Evolutionary conservation across 2,113 vertebrate species (phyloP).

Genomic region (Taxidea taxus): DNA sequence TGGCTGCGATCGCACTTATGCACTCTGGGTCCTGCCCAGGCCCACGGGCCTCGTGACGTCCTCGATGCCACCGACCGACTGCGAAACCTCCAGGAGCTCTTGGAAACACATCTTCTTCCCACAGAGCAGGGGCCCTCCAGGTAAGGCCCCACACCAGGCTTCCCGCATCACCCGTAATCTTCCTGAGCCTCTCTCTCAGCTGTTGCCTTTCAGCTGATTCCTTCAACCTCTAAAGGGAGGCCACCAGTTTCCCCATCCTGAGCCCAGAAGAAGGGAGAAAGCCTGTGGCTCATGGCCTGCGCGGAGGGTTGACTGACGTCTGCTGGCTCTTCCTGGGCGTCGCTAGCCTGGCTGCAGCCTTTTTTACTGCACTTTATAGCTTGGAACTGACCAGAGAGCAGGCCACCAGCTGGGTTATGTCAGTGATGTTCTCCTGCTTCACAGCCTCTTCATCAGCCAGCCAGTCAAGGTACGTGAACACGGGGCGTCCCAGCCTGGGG

Average conservation of each 20-base stretch:
- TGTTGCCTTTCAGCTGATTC: background rate
- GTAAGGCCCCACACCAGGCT: background rate
- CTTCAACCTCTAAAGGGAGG: background rate
- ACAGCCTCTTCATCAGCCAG: conserved; percentile 73
- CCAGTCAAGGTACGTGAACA: conserved; percentile 68
- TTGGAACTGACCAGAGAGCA: conserved; percentile 71
- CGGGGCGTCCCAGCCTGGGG: no score
- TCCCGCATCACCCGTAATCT: background rate
- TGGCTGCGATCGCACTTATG: conserved; percentile 14
- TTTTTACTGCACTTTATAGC: conserved; percentile 75
- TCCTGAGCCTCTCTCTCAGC: background rate
- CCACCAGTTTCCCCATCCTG: conserved; percentile 59
- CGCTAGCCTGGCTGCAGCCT: conserved; percentile 63
- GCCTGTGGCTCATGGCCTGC: fast-evolving
- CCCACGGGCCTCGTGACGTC: background rate
- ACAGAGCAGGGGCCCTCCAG: background rate
- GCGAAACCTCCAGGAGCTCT: conserved; percentile 21
- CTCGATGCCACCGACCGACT: conserved; percentile 20
- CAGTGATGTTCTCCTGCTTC: conserved; percentile 67
- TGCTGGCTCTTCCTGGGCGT: conserved; percentile 70
- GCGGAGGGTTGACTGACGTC: background rate
- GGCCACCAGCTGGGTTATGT: conserved; percentile 75
- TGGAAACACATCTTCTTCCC: background rate
- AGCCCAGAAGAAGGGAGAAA: background rate
- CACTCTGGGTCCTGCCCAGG: background rate